phyloP scores from a whole-genome alignment of 2,113 vertebrate genomes.

The Daphoenositta chrysoptera region DNA sequence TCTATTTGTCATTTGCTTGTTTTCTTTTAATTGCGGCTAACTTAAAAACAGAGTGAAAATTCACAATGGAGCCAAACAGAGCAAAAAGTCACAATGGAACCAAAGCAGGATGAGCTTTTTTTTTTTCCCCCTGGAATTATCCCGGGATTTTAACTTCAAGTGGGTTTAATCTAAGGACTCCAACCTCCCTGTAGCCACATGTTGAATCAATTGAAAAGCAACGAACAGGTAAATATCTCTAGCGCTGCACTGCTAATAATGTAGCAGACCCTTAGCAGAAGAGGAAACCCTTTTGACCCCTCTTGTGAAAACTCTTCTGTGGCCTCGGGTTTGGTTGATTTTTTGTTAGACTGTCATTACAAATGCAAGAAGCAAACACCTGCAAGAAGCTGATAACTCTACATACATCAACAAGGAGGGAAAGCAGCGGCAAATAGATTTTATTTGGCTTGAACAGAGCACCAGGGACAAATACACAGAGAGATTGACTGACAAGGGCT shows the following conservation, averaged over 20 bases:
- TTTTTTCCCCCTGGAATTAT: neutral
- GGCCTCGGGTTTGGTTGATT: neutral
- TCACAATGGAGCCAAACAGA: neutral
- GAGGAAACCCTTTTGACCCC: slow-evolving; percentile 59
- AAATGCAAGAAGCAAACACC: slow-evolving; percentile 53
- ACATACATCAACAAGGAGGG: slow-evolving; percentile 15
- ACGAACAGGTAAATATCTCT: slow-evolving; percentile 68
- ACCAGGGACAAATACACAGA: slow-evolving; percentile 21
- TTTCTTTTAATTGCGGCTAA: neutral
- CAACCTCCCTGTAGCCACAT: slow-evolving; percentile 34
- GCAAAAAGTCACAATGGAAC: neutral
- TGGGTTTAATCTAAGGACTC: slow-evolving; percentile 12
- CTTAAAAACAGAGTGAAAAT: neutral
- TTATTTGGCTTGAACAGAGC: slow-evolving; percentile 45
- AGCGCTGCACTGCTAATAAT: slow-evolving; percentile 50
- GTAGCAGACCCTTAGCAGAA: slow-evolving; percentile 30
- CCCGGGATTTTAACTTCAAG: neutral
- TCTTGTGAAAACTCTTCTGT: slow-evolving; percentile 42
- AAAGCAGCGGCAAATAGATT: slow-evolving; percentile 49
- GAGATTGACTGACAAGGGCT: slow-evolving; percentile 14
- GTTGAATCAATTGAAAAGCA: slow-evolving; percentile 64
- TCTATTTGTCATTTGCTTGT: neutral
- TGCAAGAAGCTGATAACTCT: slow-evolving; percentile 41
- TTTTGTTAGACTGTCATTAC: slow-evolving; percentile 24
- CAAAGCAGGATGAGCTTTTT: neutral